Evolutionary conservation across 1,140 invertebrate species (phyloP).

Genomic region (Rhagoletis zephyria): DNA sequence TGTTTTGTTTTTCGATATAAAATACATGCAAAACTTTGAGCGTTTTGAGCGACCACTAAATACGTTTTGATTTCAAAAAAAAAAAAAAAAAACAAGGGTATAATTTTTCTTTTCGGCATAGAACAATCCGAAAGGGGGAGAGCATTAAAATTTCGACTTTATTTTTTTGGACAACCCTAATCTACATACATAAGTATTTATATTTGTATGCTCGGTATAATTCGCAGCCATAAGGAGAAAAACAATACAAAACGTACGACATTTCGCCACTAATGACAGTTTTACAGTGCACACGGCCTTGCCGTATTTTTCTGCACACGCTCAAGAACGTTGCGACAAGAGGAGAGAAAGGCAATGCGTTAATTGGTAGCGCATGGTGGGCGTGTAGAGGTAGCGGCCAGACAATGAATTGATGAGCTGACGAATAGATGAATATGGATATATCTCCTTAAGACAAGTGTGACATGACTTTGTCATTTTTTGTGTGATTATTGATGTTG

Average conservation of each 20-base stretch:
- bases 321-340: neutral
- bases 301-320: neutral
- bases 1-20: too few species aligned
- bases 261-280: neutral
- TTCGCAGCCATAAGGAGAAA: neutral
- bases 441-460: conserved; percentile 10
- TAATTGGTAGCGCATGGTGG: neutral
- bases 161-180: too few species aligned
- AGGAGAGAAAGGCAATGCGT: neutral
- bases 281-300: neutral
- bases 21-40: too few species aligned
- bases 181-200: too few species aligned
- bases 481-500: neutral
- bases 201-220: neutral
- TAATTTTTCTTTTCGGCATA: too few species aligned
- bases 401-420: neutral
- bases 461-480: neutral
- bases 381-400: neutral
- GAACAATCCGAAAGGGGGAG: too few species aligned
- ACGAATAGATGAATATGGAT: neutral
- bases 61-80: too few species aligned
- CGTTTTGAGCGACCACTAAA: too few species aligned
- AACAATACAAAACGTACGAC: neutral
- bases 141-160: too few species aligned
- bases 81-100: too few species aligned